Percentiles rank a stretch among this genome's conserved stretches.
Evolutionary conservation across 1,140 invertebrate species (phyloP).

Genomic region (Lepidostoma basale): DNA sequence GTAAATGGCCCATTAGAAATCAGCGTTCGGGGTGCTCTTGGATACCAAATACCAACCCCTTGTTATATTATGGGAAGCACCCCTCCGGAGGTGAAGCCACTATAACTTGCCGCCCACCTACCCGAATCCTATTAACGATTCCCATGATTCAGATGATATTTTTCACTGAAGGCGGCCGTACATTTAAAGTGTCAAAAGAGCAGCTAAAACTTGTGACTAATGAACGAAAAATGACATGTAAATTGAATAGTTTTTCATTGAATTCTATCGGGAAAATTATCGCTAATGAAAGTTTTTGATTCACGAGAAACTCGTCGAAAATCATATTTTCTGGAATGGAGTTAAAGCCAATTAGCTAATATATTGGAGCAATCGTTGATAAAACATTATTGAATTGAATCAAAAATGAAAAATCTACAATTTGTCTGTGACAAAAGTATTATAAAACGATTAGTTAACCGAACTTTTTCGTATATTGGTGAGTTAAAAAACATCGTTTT

Average conservation of each 20-base stretch:
- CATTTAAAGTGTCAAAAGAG: not conserved
- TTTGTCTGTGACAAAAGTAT: too few species aligned
- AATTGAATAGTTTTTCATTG: not conserved
- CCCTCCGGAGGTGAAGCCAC: not conserved
- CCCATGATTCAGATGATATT: not conserved
- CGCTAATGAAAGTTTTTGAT: too few species aligned
- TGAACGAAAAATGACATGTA: not conserved
- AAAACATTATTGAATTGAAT: too few species aligned
- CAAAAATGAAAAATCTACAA: too few species aligned
- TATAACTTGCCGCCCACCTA: not conserved
- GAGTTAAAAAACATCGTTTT: too few species aligned
- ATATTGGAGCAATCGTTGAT: too few species aligned
- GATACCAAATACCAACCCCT: constrained; percentile 28
- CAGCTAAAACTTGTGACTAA: not conserved
- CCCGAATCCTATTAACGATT: constrained; percentile 7
- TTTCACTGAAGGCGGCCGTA: not conserved
- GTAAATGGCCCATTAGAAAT: constrained; percentile 42
- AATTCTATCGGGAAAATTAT: too few species aligned
- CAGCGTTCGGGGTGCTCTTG: constrained; percentile 10
- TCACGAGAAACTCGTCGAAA: too few species aligned
- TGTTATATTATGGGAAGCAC: constrained; percentile 1
- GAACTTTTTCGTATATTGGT: too few species aligned
- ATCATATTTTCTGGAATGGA: too few species aligned
- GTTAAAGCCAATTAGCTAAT: too few species aligned
- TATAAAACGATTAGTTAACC: too few species aligned